Base-by-base conservation (phyloP, 2,113 vertebrate genomes). In the Channa maculata region DNA sequence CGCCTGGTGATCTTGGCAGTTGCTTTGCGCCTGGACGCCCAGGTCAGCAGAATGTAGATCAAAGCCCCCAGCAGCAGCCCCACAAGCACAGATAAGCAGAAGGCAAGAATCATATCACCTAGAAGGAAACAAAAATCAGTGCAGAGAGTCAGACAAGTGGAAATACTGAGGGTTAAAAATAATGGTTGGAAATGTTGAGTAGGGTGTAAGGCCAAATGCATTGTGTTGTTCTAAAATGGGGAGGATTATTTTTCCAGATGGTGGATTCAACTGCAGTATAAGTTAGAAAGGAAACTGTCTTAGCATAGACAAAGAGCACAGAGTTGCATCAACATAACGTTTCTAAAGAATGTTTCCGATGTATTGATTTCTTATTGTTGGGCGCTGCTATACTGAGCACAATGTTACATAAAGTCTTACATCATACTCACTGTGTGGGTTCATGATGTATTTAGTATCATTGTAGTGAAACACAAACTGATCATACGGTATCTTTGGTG, bases 71-170 rank as follows among this genome's bases (percentile, higher is more conserved):
- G 93, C 14, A 96, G 91, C 12, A 98, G 93, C 58, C 96, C 97
- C 39, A 97, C 94, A 1, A 94, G 88, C 86, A 98, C 92, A 24
- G 98, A 98, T 38, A 98, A 90, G 2, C 95, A 96, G 93, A 99
- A 99, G 74, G 96, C 96, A 58, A 96, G 95, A 51, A 96, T 92
- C 82, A 98, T 89, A 44, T 97, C 94, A 41, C 94, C 98, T 98
- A 90, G 81, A 93, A 58, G 54, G 58, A 61, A 44, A 60, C 38
- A 75, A 15, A 79, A 53, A 76, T 60, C 44, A 48, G 58, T 24
- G 62, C 46, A 43, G 13, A 65, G 37, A 58, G 33, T 80, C 54
- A 81, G 50, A 64, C 36, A 73, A 33, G 62, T 24, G 53, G 53
- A 83, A 71, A 38, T 12, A 11, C 0, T 15, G 60, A 33, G 9